phyloP scores from a whole-genome alignment of 2,888 invertebrate genomes.

The Eupithecia vulgata region DNA sequence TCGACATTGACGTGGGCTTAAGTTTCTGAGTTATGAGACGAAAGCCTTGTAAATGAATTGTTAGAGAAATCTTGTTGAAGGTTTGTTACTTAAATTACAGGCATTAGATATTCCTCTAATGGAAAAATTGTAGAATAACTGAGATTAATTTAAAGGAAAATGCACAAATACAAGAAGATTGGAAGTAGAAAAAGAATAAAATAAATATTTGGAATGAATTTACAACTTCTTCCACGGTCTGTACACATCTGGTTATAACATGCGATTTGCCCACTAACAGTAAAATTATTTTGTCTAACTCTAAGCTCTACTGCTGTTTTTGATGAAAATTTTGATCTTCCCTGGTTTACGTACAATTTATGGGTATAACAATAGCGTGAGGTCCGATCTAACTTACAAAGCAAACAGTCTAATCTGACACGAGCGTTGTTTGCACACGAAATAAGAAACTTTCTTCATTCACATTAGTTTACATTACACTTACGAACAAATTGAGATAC shows the following conservation, averaged over 20 bases:
- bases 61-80: background rate
- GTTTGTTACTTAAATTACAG: background rate
- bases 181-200: background rate
- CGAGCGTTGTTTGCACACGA: slow-evolving; percentile 1
- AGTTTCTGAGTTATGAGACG: background rate
- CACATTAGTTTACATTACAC: background rate
- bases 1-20: background rate
- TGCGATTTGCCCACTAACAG: background rate
- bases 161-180: background rate
- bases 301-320: background rate
- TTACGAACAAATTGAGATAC: background rate
- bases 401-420: background rate
- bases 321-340: background rate
- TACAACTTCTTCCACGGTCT: too few relatives aligned
- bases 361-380: background rate
- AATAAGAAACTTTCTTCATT: slow-evolving; percentile 5
- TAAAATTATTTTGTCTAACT: background rate
- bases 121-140: too few relatives aligned
- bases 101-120: background rate
- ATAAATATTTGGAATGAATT: background rate
- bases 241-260: too few relatives aligned
- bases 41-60: slow-evolving; percentile 16
- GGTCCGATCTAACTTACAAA: slow-evolving; percentile 4
- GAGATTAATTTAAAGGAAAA: background rate
- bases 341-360: background rate